Evolutionary conservation across 2,113 vertebrate species (phyloP), one percentile per base, ranked within the genome.

Genomic region (Neopipo cinnamomea): DNA sequence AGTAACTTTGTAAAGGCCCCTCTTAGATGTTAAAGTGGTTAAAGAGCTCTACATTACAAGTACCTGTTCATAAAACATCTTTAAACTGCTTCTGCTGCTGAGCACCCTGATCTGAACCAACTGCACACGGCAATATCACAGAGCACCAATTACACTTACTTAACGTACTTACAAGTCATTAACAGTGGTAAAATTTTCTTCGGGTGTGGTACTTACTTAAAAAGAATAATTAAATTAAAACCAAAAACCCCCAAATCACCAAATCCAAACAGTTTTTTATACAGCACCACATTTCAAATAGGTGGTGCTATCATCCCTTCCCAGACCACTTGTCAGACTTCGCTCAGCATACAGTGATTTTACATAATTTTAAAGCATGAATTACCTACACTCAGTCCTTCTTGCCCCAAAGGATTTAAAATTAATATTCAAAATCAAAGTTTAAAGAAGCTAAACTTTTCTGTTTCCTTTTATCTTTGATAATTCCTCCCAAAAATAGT

Each of bases 21-120:
- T 42, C 61, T 21, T 3, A 3, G 39, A 22, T 14, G 35, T 13
- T 6, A 44, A 11, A 2, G 2, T 2, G 27, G 13, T 46, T 41
- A 2, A 55, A 15, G 1, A 56, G 65, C 30, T 46, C 27, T 23
- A 4, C 5, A 4, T 5, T 39, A 3, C 2, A 71, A 72, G 15
- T 6, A 30, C 2, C 44, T 31, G 31, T 1, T 63, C 25, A 30
- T 6, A 49, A 63, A 86, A 27, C 1, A 1, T 16, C 39, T 14
- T 37, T 55, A 11, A 91, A 65, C 31, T 16, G 17, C n/a, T 59
- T 10, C 63, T 47, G 5, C 12, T 59, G 19, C 73, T 37, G n/a
- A 73, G 53, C n/a, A 67, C 35, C 42, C 47, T 70, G 53, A 59
- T 39, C 74, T 27, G 78, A 83, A 39, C 30, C 67, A 72, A 28